phyloP scores from a whole-genome alignment of 2,888 invertebrate species.

The Athetis lepigone region DNA sequence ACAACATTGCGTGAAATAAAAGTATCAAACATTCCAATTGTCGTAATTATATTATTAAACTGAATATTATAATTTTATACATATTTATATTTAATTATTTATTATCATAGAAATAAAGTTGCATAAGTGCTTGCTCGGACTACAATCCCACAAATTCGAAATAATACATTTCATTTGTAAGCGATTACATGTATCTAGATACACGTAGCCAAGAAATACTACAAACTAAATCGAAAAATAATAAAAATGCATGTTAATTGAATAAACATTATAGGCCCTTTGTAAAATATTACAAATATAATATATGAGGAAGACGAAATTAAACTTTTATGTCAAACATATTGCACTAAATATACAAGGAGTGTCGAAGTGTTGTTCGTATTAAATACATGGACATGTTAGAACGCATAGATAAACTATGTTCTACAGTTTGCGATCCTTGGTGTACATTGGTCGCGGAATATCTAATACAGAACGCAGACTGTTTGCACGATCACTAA shows the following conservation, averaged over 20 bases:
- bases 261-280: constrained; percentile 75
- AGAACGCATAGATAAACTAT: constrained; percentile 2
- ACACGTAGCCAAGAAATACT: constrained; percentile 67
- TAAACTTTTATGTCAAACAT: constrained; percentile 68
- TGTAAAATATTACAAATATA: constrained; percentile 72
- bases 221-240: constrained; percentile 69
- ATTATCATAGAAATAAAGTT: constrained; percentile 49
- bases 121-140: constrained; percentile 62
- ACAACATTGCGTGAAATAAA: constrained; percentile 33
- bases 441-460: neutral
- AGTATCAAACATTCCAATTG: constrained; percentile 36
- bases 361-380: constrained; percentile 41
- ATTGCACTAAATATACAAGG: constrained; percentile 69
- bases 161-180: constrained; percentile 68
- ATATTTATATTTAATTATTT: constrained; percentile 33
- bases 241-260: constrained; percentile 76
- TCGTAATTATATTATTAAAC: constrained; percentile 26
- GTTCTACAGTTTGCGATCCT: neutral
- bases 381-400: constrained; percentile 43
- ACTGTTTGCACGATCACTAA: neutral
- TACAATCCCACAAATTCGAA: constrained; percentile 61
- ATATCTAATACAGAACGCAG: neutral
- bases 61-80: constrained; percentile 30
- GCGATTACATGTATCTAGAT: constrained; percentile 62
- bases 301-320: constrained; percentile 76